Percentiles rank a stretch among this genome's conserved stretches.
Evolutionary conservation across 2,797 vertebrate genomes (phyloP).

Genomic region (Ceyx erithaca): DNA sequence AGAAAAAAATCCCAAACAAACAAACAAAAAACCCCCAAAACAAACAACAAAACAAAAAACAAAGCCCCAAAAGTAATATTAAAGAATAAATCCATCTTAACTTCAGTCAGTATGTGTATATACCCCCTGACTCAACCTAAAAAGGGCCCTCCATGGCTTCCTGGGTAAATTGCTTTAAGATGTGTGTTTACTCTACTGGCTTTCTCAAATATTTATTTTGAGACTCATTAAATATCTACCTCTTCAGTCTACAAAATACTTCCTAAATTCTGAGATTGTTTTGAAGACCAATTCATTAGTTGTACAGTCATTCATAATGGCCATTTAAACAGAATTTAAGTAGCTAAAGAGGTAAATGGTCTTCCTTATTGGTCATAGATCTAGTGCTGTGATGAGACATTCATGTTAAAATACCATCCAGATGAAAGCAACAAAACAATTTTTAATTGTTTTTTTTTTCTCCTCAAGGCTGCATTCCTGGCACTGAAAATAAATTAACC

Average conservation of each 20-base stretch:
- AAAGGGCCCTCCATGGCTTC: neutral
- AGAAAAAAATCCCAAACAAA: neutral
- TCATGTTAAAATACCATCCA: neutral
- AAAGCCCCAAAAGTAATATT: too few relatives aligned
- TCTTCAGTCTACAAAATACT: neutral
- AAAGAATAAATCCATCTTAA: neutral
- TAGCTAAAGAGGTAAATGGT: neutral
- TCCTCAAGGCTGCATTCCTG: slow-evolving; percentile 13
- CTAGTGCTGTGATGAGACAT: neutral
- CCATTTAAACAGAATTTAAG: slow-evolving; percentile 34
- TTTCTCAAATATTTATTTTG: neutral
- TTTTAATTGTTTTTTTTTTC: slow-evolving; percentile 14
- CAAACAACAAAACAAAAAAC: too few relatives aligned
- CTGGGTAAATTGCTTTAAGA: neutral
- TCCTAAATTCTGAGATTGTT: slow-evolving; percentile 1
- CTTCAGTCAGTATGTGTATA: neutral
- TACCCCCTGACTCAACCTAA: neutral
- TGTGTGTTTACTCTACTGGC: neutral
- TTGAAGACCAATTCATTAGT: slow-evolving; percentile 27
- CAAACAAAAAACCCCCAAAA: too few relatives aligned
- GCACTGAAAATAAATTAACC: slow-evolving; percentile 1
- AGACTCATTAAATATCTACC: neutral
- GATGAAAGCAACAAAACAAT: slow-evolving; percentile 2
- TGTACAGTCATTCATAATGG: neutral
- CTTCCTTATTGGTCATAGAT: neutral